A percentile compares a stretch with the other conserved stretches of the same genome.
phyloP scores from a whole-genome alignment of 2,797 vertebrate genomes.

The Apogon hyalosoma region DNA sequence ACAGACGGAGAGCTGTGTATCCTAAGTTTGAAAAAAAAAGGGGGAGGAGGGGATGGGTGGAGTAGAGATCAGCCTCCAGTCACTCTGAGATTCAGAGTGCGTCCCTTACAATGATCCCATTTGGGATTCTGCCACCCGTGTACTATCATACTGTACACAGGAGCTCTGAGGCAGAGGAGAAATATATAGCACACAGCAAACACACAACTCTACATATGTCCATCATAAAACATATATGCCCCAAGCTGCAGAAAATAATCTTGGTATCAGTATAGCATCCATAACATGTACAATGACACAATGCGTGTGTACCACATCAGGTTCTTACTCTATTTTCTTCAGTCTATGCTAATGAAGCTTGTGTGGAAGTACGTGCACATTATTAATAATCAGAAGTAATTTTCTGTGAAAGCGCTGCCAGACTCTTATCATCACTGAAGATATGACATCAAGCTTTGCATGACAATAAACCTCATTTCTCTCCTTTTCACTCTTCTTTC shows the following conservation, averaged over 20 bases:
- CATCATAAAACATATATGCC: slow-evolving; percentile 27
- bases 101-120: slow-evolving; percentile 61
- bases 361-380: background rate
- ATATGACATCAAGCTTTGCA: slow-evolving; percentile 38
- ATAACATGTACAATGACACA: slow-evolving; percentile 44
- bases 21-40: slow-evolving; percentile 32
- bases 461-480: slow-evolving; percentile 34
- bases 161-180: slow-evolving; percentile 48
- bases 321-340: background rate
- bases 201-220: slow-evolving; percentile 17
- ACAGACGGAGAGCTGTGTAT: slow-evolving; percentile 29
- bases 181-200: slow-evolving; percentile 24
- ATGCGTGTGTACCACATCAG: slow-evolving; percentile 22
- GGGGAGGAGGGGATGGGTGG: slow-evolving; percentile 42
- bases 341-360: slow-evolving; percentile 7
- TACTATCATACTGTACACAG: slow-evolving; percentile 58
- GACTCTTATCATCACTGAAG: slow-evolving; percentile 26
- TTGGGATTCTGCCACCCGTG: slow-evolving; percentile 68
- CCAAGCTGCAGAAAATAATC: slow-evolving; percentile 45
- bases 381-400: slow-evolving; percentile 33
- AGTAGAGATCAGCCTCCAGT: slow-evolving; percentile 41
- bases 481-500: background rate
- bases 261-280: slow-evolving; percentile 72
- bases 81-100: slow-evolving; percentile 60
- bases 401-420: slow-evolving; percentile 23